Conservation (phyloP, 2,113 vertebrate species). For the Peromyscus californicus region DNA sequence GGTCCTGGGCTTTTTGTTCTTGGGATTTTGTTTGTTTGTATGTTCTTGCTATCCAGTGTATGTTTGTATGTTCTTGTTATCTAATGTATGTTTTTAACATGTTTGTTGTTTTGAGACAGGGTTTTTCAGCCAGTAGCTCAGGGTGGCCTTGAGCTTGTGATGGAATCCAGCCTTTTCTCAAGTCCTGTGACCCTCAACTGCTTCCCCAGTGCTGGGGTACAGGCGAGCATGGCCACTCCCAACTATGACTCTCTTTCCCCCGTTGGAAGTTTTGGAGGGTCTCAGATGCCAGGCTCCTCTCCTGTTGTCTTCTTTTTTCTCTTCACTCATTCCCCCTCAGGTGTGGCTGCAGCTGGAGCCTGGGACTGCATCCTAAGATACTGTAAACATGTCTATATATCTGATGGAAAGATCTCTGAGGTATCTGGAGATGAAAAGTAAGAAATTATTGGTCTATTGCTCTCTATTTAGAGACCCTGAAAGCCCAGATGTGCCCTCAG, state of each 20-base stretch:
- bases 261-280: not conserved
- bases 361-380: not conserved
- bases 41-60: too few species aligned
- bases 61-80: too few species aligned
- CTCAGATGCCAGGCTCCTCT: not conserved
- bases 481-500: not conserved
- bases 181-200: not conserved
- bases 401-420: constrained; percentile 26
- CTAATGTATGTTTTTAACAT: too few species aligned
- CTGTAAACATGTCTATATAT: not conserved
- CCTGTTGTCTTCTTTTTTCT: not conserved
- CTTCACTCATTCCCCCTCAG: not conserved
- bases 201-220: not conserved
- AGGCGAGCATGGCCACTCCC: not conserved
- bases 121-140: not conserved
- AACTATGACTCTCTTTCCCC: not conserved
- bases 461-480: not conserved
- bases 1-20: not conserved
- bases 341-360: not conserved
- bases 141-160: not conserved
- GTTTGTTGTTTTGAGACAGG: not conserved
- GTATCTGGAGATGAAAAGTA: not conserved
- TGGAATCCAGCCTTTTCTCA: not conserved
- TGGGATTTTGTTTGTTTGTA: not conserved
- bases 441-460: constrained; percentile 22